Evolutionary conservation across 2,888 invertebrate species (phyloP).

Genomic region (Hylaea fasciaria): DNA sequence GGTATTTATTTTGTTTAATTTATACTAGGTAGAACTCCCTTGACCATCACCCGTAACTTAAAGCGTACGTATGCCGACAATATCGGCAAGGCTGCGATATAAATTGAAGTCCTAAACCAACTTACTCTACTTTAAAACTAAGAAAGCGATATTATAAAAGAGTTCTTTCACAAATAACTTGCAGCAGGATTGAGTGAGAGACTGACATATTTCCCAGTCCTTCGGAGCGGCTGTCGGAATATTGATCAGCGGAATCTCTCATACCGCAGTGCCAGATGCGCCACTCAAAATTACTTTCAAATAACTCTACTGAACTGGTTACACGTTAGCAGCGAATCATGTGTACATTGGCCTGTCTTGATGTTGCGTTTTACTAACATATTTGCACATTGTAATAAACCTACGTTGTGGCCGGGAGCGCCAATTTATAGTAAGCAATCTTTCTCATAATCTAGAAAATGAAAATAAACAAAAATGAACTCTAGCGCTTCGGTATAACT

Average conservation of each 20-base stretch:
- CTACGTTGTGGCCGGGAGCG: neutral
- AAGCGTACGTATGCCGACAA: no score
- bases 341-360: constrained; percentile 35
- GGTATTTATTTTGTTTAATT: no score
- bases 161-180: constrained; percentile 64
- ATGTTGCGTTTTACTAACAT: constrained; percentile 5
- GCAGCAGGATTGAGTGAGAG: constrained; percentile 73
- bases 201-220: constrained; percentile 81
- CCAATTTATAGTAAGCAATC: constrained; percentile 1
- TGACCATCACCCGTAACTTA: no score
- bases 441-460: neutral
- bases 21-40: no score
- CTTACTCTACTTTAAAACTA: constrained; percentile 14
- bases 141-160: constrained; percentile 16
- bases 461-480: neutral
- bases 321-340: constrained; percentile 47
- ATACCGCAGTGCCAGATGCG: constrained; percentile 82
- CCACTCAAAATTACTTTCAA: constrained; percentile 81
- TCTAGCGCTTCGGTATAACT: neutral
- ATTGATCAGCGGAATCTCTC: constrained; percentile 82
- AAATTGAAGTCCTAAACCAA: neutral
- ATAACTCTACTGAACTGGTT: constrained; percentile 76
- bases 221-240: constrained; percentile 77
- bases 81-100: no score
- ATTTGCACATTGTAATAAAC: neutral